phyloP scores from a whole-genome alignment of 2,797 vertebrate genomes.

The Dendrocincla tyrannina region DNA sequence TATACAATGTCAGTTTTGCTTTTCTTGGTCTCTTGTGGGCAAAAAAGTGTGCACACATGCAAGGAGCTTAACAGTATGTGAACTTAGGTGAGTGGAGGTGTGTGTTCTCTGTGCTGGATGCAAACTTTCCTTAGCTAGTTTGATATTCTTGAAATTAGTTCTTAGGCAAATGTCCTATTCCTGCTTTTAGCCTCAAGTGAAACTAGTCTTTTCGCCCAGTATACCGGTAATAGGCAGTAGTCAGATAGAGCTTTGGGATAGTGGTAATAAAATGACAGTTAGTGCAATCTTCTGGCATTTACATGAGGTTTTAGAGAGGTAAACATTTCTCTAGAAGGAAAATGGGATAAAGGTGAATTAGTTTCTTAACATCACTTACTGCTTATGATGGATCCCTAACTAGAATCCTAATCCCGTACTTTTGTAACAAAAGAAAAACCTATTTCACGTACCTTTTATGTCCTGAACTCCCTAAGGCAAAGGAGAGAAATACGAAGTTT shows the following conservation, averaged over 20 bases:
- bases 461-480: neutral
- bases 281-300: neutral
- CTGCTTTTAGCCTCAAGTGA: neutral
- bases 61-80: neutral
- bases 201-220: neutral
- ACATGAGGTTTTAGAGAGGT: neutral
- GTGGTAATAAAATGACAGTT: neutral
- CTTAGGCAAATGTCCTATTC: neutral
- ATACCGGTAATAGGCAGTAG: neutral
- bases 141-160: neutral
- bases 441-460: neutral
- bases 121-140: neutral
- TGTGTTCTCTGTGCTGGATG: neutral
- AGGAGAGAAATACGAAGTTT: neutral
- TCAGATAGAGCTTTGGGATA: neutral
- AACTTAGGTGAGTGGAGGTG: fast-evolving
- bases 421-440: neutral
- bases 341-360: neutral
- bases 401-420: neutral
- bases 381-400: neutral
- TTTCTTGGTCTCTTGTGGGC: neutral
- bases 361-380: neutral
- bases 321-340: neutral
- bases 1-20: neutral
- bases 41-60: neutral